phyloP scores from a whole-genome alignment of 2,888 invertebrate genomes.

The Eupithecia tripunctaria region DNA sequence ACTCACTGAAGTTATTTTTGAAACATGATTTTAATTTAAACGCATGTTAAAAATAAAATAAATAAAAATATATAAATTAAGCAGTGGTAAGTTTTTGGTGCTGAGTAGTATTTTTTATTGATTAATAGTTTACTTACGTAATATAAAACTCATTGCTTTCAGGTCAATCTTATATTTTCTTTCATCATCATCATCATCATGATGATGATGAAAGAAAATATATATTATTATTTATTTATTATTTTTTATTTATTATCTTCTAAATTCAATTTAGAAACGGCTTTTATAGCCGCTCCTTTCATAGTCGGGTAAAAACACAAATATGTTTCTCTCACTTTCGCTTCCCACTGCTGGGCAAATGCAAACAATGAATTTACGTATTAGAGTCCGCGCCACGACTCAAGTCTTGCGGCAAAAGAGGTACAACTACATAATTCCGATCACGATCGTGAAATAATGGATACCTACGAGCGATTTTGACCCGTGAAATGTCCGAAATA shows the following conservation, averaged over 20 bases:
- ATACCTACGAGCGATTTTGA: no score
- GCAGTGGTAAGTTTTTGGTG: slow-evolving; percentile 23
- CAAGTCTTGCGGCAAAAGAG: no score
- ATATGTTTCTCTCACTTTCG: neutral
- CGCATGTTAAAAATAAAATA: neutral
- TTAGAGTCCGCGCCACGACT: no score
- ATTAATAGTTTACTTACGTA: slow-evolving; percentile 4
- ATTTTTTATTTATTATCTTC: neutral
- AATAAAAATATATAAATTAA: neutral
- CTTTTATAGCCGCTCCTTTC: neutral
- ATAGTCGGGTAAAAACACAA: neutral
- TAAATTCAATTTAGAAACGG: neutral
- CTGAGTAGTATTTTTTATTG: slow-evolving; percentile 18
- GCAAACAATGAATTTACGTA: neutral
- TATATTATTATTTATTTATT: no score
- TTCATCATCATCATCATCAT: no score
- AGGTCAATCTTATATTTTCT: neutral
- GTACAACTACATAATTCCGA: no score
- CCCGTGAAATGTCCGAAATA: no score
- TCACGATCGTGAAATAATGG: no score
- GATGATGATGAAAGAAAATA: no score
- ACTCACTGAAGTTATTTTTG: neutral
- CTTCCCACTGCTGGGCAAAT: slow-evolving; percentile 2
- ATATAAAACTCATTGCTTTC: neutral
- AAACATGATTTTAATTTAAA: neutral